Base-by-base conservation (phyloP, 2,797 vertebrate species). In the Scolopax rusticola region DNA sequence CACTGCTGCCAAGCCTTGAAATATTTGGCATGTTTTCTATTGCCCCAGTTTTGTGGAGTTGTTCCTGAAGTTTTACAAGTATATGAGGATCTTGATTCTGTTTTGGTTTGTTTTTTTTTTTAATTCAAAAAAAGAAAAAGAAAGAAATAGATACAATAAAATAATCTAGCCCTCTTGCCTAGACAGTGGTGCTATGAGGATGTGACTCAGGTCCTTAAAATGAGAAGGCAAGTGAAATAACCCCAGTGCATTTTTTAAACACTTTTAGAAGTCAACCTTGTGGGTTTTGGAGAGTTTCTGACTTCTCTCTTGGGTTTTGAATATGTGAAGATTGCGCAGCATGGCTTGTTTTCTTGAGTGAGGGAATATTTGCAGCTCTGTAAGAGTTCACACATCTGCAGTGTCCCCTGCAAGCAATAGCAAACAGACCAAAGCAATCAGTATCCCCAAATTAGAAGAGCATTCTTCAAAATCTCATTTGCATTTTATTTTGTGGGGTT, bases 1-100 rank as follows among this genome's bases (percentile, higher is more conserved):
- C 74, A 7, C 88, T 79, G 67, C 76, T 97, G 93, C 96, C 96
- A 97, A 97, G 91, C 92, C 86, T 94, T 93, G 86, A 91, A 96
- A 71, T 94, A 85, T 93, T 95, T 97, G 96, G 94, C 96, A 80
- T 84, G 90, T 97, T 97, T 90, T 96, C 90, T 95, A 7, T 82
- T 95, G 95, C 96, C 96, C 95, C 95, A 97, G 77, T 96, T 96
- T 93, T 93, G 84, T 91, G 84, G 90, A 96, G 95, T 96, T 96
- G 78, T 95, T 95, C 68, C 93, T 90, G 90, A 95, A 97, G 81
- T 97, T 95, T 84, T 94, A 53, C 51, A 90, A 93, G 60, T 74
- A 68, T 30, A 38, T 16, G 74, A 91, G 60, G 88, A 81, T 88
- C 70, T 87, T 80, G 64, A 48, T 63, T 74, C 32, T 75, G 14